Evolutionary conservation across 2,888 invertebrate species (phyloP).

Genomic region (Panorpa germanica): DNA sequence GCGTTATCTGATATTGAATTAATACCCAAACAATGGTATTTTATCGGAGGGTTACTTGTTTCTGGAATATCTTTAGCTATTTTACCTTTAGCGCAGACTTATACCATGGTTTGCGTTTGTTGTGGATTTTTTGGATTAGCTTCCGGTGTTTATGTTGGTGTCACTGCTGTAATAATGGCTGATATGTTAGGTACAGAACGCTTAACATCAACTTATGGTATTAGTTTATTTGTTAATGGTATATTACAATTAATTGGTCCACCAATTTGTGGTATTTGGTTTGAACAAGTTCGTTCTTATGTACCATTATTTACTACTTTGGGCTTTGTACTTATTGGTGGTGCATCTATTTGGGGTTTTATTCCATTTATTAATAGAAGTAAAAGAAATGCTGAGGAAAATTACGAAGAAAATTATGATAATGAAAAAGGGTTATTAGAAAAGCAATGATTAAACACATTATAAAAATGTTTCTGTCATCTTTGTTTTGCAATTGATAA

Average conservation of each 20-base stretch:
- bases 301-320: slow-evolving; percentile 53
- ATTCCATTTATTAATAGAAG: slow-evolving; percentile 46
- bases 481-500: too few relatives aligned
- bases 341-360: slow-evolving; percentile 54
- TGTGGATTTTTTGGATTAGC: slow-evolving; percentile 65
- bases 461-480: too few relatives aligned
- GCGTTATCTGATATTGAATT: slow-evolving; percentile 58
- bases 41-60: slow-evolving; percentile 55
- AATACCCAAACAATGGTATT: slow-evolving; percentile 68
- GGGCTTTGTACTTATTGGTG: slow-evolving; percentile 50
- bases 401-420: too few relatives aligned
- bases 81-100: slow-evolving; percentile 47
- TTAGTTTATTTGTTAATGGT: slow-evolving; percentile 70
- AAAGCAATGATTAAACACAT: too few relatives aligned
- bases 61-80: slow-evolving; percentile 57
- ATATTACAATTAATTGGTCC: slow-evolving; percentile 65
- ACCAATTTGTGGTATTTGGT: slow-evolving; percentile 62
- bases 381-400: slow-evolving; percentile 15
- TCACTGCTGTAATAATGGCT: slow-evolving; percentile 75
- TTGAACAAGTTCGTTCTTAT: slow-evolving; percentile 40
- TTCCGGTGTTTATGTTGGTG: slow-evolving; percentile 70
- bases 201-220: slow-evolving; percentile 72
- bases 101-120: slow-evolving; percentile 41
- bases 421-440: too few relatives aligned
- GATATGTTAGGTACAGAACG: slow-evolving; percentile 71